Evolutionary conservation across 2,888 invertebrate genomes (phyloP), one percentile per base, ranked within the genome.

Genomic region (Melieria omissa): DNA sequence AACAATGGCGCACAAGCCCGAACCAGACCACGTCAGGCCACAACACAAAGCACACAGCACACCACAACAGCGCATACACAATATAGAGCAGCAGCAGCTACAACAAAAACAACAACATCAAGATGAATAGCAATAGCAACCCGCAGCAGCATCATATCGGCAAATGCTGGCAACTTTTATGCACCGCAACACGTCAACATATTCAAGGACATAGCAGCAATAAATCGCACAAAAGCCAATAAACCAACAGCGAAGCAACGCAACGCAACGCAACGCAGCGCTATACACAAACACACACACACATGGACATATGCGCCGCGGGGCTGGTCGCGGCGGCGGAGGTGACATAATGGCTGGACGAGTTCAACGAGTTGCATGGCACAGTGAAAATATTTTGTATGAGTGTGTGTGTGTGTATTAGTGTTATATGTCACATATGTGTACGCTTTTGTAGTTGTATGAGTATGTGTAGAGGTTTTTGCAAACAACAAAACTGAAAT

Each of bases 211-310:
- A 61, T 42, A 44, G 44, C 60, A 61, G 60, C 60, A 60, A 67
- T 67, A 67, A 67, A 61, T 67, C 49, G 67, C 10, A 58, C 57
- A 29, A 29, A 29, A 29, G 29, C 29, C 29, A 29, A 29, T 29
- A 29, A 29, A 29, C 29, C 29, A 29, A 29, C 29, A 29, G 29
- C 29, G 29, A 29, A 29, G 29, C 29, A 29, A 29, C 29, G 29
- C 29, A 29, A 55, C 16, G 29, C 29, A 29, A 29, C 29, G 29
- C 29, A 29, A 55, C 16, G 12, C 52, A 42, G 9, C 44, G n/a
- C 16, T 47, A 49, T 49, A 41, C 14, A 65, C 47, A 44, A 29
- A 74, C 79, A 80, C 77, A 81, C 79, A 76, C 70, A 46, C n/a
- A 55, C 52, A 49, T 41, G 41, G 4, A 42, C 14, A 63, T 12